A percentile compares a stretch with the other conserved stretches of the same genome.
These are phyloP conservation scores for Apis laboriosa DNA, from an alignment of 1,140 invertebrate genomes.

Conservation along the genomic window DNA sequence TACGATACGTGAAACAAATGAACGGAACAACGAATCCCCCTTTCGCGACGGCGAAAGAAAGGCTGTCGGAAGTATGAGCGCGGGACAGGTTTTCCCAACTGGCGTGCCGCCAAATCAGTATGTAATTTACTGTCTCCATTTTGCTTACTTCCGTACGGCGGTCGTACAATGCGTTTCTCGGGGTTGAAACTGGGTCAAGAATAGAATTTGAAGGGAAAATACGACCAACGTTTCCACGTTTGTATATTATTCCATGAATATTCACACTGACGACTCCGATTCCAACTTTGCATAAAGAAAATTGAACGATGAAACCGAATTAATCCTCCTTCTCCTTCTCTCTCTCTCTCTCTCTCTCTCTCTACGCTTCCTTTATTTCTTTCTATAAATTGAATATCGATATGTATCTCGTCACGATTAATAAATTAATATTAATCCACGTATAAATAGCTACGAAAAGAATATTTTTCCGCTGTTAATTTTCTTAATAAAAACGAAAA, in stretches of 20 bases:
- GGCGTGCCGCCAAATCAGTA: conserved; percentile 36
- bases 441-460: too few relatives aligned
- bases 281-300: background rate
- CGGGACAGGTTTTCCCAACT: background rate
- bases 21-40: background rate
- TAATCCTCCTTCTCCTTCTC: too few relatives aligned
- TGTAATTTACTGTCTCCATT: conserved; percentile 40
- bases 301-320: too few relatives aligned
- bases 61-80: background rate
- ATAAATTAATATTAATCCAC: too few relatives aligned
- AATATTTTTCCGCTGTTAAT: too few relatives aligned
- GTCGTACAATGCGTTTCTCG: conserved; percentile 13
- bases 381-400: too few relatives aligned
- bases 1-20: background rate
- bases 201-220: conserved; percentile 18
- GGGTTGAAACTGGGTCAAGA: conserved; percentile 33
- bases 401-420: too few relatives aligned
- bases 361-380: too few relatives aligned
- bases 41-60: background rate
- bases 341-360: too few relatives aligned
- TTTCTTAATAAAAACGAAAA: too few relatives aligned
- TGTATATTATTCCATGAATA: background rate
- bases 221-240: background rate
- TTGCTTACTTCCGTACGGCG: conserved; percentile 37
- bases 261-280: background rate